phyloP scores from a whole-genome alignment of 2,797 vertebrate genomes.

The Galago senegalensis region DNA sequence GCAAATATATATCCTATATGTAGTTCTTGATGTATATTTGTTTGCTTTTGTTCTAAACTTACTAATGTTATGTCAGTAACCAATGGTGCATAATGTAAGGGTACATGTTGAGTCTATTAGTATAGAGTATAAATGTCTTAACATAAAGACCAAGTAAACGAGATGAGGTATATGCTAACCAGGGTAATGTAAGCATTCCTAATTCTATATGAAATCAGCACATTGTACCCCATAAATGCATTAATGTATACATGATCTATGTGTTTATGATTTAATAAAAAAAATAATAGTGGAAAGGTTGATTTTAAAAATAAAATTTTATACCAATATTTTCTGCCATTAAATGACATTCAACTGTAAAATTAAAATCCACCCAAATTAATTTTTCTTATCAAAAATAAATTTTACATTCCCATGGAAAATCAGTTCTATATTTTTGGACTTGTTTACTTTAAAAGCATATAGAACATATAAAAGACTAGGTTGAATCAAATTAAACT shows the following conservation, averaged over 20 bases:
- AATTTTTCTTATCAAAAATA: slow-evolving; percentile 54
- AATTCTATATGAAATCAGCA: too few species aligned
- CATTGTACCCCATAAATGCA: too few species aligned
- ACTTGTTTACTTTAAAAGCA: background rate
- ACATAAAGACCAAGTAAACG: too few species aligned
- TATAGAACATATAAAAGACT: slow-evolving; percentile 20
- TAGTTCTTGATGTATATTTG: slow-evolving; percentile 25
- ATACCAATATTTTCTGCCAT: slow-evolving; percentile 56
- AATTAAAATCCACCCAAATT: slow-evolving; percentile 64
- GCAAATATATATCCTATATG: slow-evolving; percentile 36
- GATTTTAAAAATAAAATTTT: slow-evolving; percentile 52
- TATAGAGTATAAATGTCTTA: too few species aligned
- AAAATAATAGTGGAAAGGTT: background rate
- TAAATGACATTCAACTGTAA: slow-evolving; percentile 65
- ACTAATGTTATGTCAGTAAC: background rate
- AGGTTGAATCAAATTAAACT: slow-evolving; percentile 26
- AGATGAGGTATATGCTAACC: too few species aligned
- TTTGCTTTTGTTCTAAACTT: slow-evolving; percentile 63
- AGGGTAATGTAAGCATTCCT: too few species aligned
- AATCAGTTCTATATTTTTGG: slow-evolving; percentile 31
- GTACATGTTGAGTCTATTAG: too few species aligned
- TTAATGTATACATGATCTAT: too few species aligned
- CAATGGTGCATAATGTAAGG: too few species aligned
- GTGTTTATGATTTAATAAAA: too few species aligned
- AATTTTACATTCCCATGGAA: slow-evolving; percentile 61